Conservation (phyloP, 2,797 vertebrate species). For the Antrozous pallidus region DNA sequence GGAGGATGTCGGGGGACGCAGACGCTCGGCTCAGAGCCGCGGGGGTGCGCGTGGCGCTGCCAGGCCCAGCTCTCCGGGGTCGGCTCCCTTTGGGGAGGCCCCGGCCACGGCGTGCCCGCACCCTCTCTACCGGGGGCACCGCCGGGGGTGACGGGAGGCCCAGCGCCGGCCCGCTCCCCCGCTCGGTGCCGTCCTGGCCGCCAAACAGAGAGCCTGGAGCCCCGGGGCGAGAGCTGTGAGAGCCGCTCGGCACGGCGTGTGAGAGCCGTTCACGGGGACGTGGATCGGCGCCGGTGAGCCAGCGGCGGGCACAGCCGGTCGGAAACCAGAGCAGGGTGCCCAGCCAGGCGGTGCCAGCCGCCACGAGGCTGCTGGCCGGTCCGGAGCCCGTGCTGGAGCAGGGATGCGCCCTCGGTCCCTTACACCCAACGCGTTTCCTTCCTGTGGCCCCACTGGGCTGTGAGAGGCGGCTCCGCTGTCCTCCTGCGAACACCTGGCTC, state of each 20-base stretch:
- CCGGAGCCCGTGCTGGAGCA: fast-evolving
- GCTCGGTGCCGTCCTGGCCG: not conserved
- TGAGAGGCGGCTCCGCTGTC: too few relatives aligned
- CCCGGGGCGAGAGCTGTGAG: not conserved
- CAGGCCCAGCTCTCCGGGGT: too few relatives aligned
- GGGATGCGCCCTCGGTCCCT: not conserved
- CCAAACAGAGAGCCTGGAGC: fast-evolving
- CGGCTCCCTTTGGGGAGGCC: not conserved
- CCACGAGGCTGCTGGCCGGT: too few relatives aligned
- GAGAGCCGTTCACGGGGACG: not conserved
- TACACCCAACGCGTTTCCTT: not conserved
- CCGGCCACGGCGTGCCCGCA: not conserved
- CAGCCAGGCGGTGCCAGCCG: too few relatives aligned
- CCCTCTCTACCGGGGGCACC: not conserved
- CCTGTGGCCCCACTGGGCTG: not conserved
- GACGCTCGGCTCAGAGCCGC: too few relatives aligned
- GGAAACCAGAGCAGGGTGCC: not conserved
- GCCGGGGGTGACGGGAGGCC: not conserved
- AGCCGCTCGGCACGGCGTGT: not conserved
- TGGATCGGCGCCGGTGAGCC: not conserved
- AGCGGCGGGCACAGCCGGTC: not conserved
- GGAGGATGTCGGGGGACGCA: too few relatives aligned
- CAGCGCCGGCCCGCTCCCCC: not conserved
- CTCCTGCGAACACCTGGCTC: not conserved
- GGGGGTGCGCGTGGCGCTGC: too few relatives aligned